Base-by-base conservation (phyloP, 2,888 invertebrate species). In the Ophion ellenae region DNA sequence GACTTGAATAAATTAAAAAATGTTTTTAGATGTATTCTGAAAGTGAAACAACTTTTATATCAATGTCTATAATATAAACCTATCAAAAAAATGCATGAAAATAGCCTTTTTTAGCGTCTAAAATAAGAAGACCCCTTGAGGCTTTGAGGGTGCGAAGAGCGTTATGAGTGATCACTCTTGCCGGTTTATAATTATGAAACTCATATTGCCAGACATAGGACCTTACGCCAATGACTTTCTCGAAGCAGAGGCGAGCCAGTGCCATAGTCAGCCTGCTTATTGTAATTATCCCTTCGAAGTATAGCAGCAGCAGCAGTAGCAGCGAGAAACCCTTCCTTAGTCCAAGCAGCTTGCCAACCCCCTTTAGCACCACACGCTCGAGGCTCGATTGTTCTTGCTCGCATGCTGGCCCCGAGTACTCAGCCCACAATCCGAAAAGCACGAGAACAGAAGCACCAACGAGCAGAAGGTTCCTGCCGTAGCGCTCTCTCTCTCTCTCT, bases 371-470 rank as follows among this genome's bases (percentile, higher is more conserved):
- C 90, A 90, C 90, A 90, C 92, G 92, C 92, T 91, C 89, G 87
- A 87, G 89, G 91, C 91, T 90, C 90, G 88, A 92, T 92, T 91
- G 91, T 92, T 91, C 91, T 90, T 91, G 91, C 91, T 91, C 90
- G 89, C 89, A 91, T 90, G 90, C 87, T 82, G 73, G 71, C 81
- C 86, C 64, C 75, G 45, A 69, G 67, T 32, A n/a, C 61, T 57
- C 75, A 71, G 61, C 77, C 81, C 20, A 74, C 83, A 57, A 66
- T 59, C 74, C 53, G 69, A 63, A 76, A 81, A 81, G 81, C 67
- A 67, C 74, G 76, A 53, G 70, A 86, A 79, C 78, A 84, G 84
- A 76, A 76, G 80, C 83, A 77, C 61, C 74, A 45, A 63, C 45
- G 73, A 78, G 70, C 84, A 81, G 71, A 86, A 84, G 85, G 78